Evolutionary conservation across 2,113 vertebrate genomes (phyloP), one percentile per base, ranked within the genome.

Genomic region (Eptesicus fuscus): DNA sequence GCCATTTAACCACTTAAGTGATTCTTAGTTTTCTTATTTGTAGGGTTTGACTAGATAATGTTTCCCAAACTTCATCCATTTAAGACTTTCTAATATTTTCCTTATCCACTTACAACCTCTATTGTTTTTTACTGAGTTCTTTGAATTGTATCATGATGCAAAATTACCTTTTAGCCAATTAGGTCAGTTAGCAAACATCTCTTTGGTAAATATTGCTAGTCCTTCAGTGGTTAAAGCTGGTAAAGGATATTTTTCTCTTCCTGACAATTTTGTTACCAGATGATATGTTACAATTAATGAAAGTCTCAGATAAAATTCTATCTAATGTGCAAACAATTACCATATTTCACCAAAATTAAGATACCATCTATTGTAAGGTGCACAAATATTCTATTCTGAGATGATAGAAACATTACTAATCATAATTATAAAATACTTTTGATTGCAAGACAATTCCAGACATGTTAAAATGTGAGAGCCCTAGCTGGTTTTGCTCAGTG

Each of bases 31-130:
- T 94, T 53, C 25, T 82, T 88, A 37, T 83, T 73, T 37, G 49
- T 49, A 74, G 47, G 5, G 4, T 88, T 87, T 86, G 44, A 44
- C 11, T 40, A 87, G 69, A 83, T 85, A 63, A 40, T 47, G 10
- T 61, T 83, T 89, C 4, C 12, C 20, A 91, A 67, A 74, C 4
- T 40, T 35, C 28, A 69, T 53, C 69, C n/a, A 86, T 5, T 91
- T 69, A 76, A 80, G 35, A 76, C 18, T 61, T 83, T 93, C 22
- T 85, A 93, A 59, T 65, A 73, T 83, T 88, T 95, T 92, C 44
- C 18, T 17, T 80, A 56, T 40, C 2, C 82, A 69, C 11, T 67
- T 91, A 65, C 2, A 90, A 47, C 37, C 12, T 73, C 7, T 70
- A 69, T 32, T 77, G 25, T 63, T 77, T 70, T 79, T 74, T 49